These are phyloP conservation scores for Lamellibrachia luymesi DNA, from an alignment of 1,140 invertebrate genomes.

Conservation along the genomic window DNA sequence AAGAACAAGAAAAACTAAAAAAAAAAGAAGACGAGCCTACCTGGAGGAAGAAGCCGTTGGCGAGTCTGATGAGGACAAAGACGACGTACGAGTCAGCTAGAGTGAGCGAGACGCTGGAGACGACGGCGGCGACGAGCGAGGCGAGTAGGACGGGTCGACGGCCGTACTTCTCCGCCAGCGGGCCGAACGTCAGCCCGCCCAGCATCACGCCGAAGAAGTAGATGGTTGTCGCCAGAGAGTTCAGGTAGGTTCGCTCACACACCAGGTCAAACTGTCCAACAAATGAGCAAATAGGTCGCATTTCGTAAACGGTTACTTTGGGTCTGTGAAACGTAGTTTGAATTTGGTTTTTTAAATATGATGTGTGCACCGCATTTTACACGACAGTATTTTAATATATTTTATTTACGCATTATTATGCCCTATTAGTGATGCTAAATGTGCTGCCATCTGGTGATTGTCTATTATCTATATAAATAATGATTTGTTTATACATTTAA, in stretches of 20 bases:
- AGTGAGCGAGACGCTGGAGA: background rate
- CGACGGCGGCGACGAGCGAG: background rate
- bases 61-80: background rate
- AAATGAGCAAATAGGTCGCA: background rate
- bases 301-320: too few relatives aligned
- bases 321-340: too few relatives aligned
- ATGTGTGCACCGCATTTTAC: too few relatives aligned
- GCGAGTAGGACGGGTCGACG: background rate
- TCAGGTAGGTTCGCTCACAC: conserved; percentile 69
- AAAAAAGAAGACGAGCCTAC: background rate
- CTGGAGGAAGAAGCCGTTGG: background rate
- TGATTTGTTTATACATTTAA: background rate
- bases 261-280: conserved; percentile 75
- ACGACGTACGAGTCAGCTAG: background rate
- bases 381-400: too few relatives aligned
- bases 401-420: too few relatives aligned
- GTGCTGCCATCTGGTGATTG: too few relatives aligned
- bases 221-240: conserved; percentile 72
- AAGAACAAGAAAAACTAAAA: background rate
- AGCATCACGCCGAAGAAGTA: conserved; percentile 75
- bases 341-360: too few relatives aligned
- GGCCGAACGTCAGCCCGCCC: conserved; percentile 77
- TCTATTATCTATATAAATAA: background rate
- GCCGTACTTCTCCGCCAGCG: conserved; percentile 58
- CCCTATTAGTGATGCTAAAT: too few relatives aligned